Evolutionary conservation across 2,888 invertebrate species (phyloP).

Genomic region (Zaprionus bogoriensis): DNA sequence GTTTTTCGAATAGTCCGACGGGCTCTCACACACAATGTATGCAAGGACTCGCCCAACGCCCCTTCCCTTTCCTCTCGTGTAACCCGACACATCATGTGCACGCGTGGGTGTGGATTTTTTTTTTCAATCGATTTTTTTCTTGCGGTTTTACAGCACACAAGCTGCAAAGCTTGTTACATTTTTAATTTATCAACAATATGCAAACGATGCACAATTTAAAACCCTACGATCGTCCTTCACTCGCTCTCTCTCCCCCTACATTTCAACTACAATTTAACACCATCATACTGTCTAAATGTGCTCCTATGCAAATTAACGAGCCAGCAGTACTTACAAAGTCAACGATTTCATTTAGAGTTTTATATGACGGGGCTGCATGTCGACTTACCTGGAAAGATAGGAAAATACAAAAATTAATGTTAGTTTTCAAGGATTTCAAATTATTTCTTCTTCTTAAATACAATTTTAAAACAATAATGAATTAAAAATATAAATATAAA

Average conservation of each 20-base stretch:
- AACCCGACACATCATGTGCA: not conserved
- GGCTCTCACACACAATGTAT: not conserved
- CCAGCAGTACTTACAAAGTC: conserved; percentile 57
- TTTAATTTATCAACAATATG: conserved; percentile 63
- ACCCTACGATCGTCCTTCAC: not conserved
- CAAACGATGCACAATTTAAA: conserved; percentile 22
- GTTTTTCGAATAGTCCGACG: conserved; percentile 36
- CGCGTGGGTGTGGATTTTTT: not conserved
- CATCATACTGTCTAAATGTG: no score
- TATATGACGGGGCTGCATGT: conserved; percentile 4
- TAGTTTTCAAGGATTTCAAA: not conserved
- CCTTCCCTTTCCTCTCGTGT: not conserved
- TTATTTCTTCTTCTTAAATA: not conserved
- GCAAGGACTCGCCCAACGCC: not conserved
- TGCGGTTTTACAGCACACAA: conserved; percentile 24
- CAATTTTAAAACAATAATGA: not conserved
- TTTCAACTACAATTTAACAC: no score
- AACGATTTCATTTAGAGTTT: conserved; percentile 4
- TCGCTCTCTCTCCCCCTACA: not conserved
- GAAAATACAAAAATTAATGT: not conserved
- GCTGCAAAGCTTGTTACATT: conserved; percentile 57
- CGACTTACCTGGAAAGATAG: conserved; percentile 66
- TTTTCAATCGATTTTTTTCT: conserved; percentile 12
- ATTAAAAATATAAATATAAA: not conserved
- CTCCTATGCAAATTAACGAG: conserved; percentile 23